A percentile compares a stretch with the other conserved stretches of the same genome.
phyloP scores from a whole-genome alignment of 2,113 vertebrate genomes.

The Pardalotus punctatus region DNA sequence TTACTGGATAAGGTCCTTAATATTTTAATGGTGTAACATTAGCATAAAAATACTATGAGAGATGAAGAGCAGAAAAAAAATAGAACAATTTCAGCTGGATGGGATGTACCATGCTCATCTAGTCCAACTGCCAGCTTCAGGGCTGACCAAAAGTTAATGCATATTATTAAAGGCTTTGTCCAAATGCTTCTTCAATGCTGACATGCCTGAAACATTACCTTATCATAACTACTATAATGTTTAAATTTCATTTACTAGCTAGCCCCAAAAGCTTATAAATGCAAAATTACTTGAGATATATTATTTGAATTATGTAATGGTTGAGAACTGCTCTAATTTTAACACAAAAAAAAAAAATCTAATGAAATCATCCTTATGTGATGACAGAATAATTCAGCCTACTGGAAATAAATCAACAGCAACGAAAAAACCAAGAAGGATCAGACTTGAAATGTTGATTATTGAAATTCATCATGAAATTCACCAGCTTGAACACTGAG shows the following conservation, averaged over 20 bases:
- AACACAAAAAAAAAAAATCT: neutral
- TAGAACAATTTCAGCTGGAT: neutral
- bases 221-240: neutral
- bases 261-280: neutral
- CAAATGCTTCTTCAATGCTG: neutral
- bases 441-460: neutral
- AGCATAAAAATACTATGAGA: neutral
- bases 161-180: neutral
- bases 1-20: neutral
- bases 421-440: neutral
- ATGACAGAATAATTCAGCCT: neutral
- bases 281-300: neutral
- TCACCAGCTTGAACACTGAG: neutral
- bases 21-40: neutral
- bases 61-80: neutral
- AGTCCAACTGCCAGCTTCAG: neutral
- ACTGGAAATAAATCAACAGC: neutral
- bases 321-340: neutral
- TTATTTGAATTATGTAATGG: neutral
- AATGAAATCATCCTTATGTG: neutral
- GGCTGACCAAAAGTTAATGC: neutral
- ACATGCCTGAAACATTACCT: neutral
- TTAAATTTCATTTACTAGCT: neutral
- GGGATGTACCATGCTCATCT: neutral
- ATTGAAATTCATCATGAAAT: neutral